Evolutionary conservation across 2,113 vertebrate genomes (phyloP).

Genomic region (Oreocharis arfaki): DNA sequence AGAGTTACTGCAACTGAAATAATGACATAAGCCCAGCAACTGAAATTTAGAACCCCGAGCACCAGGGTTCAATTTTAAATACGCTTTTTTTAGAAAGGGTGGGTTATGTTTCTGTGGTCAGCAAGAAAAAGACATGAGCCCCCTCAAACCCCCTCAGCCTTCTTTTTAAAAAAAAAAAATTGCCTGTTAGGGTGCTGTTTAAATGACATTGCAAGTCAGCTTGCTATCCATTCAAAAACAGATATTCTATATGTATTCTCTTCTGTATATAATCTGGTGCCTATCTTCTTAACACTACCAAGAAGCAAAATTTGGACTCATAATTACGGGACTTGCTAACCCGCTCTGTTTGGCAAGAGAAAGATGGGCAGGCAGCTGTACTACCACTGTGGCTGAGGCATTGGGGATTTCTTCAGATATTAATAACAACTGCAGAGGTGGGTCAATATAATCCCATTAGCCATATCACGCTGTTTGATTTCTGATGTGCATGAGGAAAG

Average conservation of each 20-base stretch:
- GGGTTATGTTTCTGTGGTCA: background rate
- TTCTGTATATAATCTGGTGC: background rate
- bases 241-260: background rate
- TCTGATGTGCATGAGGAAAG: background rate
- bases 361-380: background rate
- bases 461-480: background rate
- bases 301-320: background rate
- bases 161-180: background rate
- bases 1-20: background rate
- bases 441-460: slow-evolving; percentile 1
- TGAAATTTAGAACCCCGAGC: background rate
- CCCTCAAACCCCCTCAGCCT: background rate
- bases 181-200: background rate
- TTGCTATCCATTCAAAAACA: background rate
- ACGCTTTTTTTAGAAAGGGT: background rate
- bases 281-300: background rate
- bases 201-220: background rate
- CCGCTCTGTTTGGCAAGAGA: background rate
- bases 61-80: background rate
- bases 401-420: background rate
- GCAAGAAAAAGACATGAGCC: background rate
- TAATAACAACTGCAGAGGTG: background rate
- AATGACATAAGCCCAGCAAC: background rate
- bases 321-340: background rate
- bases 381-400: background rate